A percentile compares a stretch with the other conserved stretches of the same genome.
phyloP scores from a whole-genome alignment of 2,113 vertebrate species.

The Cephalopterus ornatus region DNA sequence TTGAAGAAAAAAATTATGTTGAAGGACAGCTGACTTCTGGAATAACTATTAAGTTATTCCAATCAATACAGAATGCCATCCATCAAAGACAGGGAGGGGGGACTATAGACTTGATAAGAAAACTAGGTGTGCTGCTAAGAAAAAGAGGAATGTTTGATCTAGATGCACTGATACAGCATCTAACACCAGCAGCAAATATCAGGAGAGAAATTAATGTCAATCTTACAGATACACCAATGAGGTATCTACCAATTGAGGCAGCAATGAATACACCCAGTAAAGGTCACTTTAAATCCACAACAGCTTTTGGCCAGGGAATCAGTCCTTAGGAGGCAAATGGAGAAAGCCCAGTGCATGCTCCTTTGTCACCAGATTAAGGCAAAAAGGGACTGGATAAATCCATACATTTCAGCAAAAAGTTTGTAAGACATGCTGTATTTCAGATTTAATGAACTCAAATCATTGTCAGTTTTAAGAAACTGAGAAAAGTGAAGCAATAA shows the following conservation, averaged over 20 bases:
- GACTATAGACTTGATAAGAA: neutral
- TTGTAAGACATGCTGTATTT: neutral
- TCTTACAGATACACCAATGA: neutral
- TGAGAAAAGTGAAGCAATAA: neutral
- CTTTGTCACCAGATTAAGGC: neutral
- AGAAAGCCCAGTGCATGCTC: neutral
- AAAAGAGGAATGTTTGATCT: neutral
- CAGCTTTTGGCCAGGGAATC: neutral
- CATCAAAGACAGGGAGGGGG: neutral
- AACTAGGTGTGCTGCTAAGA: neutral
- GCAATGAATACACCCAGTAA: neutral
- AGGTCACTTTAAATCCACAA: neutral
- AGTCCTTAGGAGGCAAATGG: neutral
- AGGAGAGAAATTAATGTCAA: neutral
- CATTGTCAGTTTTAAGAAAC: neutral
- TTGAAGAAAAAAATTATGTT: neutral
- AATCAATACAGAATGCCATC: neutral
- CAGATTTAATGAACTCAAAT: neutral
- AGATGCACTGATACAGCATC: neutral
- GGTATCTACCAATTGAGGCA: too few species aligned
- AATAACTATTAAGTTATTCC: neutral
- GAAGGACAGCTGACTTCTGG: neutral
- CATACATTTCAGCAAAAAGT: fast-evolving
- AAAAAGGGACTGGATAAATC: neutral
- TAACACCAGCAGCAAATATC: neutral